Percentiles rank a stretch among this genome's conserved stretches.
Conservation (phyloP, 2,888 invertebrate genomes). For the Cerceris rybyensis region DNA sequence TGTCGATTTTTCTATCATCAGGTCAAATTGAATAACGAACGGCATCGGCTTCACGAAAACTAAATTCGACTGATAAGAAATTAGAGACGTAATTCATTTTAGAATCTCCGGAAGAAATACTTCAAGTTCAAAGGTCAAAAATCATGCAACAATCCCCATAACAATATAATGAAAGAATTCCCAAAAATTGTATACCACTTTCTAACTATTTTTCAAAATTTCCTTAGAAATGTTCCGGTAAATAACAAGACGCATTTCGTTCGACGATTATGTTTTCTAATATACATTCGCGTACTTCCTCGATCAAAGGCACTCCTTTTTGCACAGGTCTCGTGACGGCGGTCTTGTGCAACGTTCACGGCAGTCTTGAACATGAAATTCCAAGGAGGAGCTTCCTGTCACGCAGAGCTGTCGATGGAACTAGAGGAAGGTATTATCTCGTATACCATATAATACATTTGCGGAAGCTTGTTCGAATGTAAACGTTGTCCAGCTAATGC, state of each 20-base stretch:
- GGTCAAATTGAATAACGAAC: too few relatives aligned
- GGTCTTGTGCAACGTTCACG: slow-evolving; percentile 69
- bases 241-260: not conserved
- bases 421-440: slow-evolving; percentile 75
- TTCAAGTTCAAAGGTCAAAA: too few relatives aligned
- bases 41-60: too few relatives aligned
- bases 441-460: not conserved
- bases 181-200: too few relatives aligned
- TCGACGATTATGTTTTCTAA: slow-evolving; percentile 13
- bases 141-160: too few relatives aligned
- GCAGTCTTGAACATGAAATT: slow-evolving; percentile 68
- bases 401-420: slow-evolving; percentile 79
- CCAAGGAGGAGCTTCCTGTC: slow-evolving; percentile 71
- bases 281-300: not conserved
- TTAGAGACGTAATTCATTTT: too few relatives aligned
- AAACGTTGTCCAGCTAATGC: not conserved
- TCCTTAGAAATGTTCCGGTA: not conserved
- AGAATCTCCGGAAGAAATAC: too few relatives aligned
- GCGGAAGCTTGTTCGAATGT: not conserved
- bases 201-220: not conserved
- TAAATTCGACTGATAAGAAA: too few relatives aligned
- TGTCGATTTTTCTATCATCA: too few relatives aligned
- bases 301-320: slow-evolving; percentile 23
- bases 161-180: too few relatives aligned
- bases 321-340: slow-evolving; percentile 71